Percentiles rank a stretch among this genome's conserved stretches.
phyloP scores from a whole-genome alignment of 2,113 vertebrate genomes.

The Leiothrix lutea region DNA sequence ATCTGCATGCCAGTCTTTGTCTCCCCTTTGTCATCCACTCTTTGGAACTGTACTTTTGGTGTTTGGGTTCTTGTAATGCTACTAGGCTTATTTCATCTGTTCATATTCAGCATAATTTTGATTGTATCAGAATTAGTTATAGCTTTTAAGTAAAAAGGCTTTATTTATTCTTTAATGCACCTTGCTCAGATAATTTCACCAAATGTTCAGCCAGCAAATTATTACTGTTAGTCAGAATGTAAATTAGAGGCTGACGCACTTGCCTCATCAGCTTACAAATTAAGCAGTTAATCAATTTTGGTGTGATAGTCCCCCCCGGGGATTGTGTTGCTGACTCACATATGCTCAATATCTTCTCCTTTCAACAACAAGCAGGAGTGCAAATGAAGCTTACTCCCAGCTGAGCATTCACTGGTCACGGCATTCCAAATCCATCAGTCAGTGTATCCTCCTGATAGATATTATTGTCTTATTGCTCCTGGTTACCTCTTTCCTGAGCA shows the following conservation, averaged over 20 bases:
- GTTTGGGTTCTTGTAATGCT: background rate
- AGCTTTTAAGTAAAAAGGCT: conserved; percentile 42
- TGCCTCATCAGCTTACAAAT: conserved; percentile 34
- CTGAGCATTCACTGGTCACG: background rate
- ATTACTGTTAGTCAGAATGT: conserved; percentile 46
- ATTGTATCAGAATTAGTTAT: conserved; percentile 1
- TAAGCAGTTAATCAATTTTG: conserved; percentile 51
- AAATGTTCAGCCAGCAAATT: conserved; percentile 38
- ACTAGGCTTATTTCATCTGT: background rate
- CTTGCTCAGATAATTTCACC: conserved; percentile 39
- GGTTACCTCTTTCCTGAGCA: conserved; percentile 22
- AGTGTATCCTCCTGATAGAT: conserved; percentile 33
- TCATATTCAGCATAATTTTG: conserved; percentile 9
- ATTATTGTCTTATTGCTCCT: conserved; percentile 29
- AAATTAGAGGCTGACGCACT: conserved; percentile 34
- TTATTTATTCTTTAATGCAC: conserved; percentile 30
- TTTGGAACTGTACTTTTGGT: background rate
- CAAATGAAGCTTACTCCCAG: conserved; percentile 45
- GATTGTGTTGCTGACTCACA: conserved; percentile 41
- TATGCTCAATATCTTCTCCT: conserved; percentile 22
- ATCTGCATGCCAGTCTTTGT: background rate
- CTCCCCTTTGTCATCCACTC: background rate
- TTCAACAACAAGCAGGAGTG: conserved; percentile 2
- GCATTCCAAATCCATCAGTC: conserved; percentile 40
- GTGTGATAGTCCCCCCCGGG: background rate